These are phyloP conservation scores for Marmota monax DNA, from an alignment of 2,113 vertebrate species.

Conservation along the genomic window DNA sequence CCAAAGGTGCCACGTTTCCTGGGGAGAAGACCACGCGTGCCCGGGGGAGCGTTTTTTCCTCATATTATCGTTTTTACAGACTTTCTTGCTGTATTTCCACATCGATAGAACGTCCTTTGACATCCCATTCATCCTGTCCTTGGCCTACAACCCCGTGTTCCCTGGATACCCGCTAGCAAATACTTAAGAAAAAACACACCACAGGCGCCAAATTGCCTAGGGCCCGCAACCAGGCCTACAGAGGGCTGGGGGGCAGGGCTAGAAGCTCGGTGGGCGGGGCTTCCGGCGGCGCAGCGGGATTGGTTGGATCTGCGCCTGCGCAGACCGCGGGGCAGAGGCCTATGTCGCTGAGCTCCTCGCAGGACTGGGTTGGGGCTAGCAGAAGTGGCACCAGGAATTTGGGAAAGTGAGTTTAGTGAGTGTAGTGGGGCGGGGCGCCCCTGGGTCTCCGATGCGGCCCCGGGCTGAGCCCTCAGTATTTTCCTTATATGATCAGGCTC, in stretches of 20 bases:
- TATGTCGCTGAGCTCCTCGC: accelerated
- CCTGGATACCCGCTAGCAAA: accelerated
- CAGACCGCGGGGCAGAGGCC: accelerated
- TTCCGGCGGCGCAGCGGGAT: neutral
- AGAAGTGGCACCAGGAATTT: accelerated
- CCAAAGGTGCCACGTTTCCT: accelerated
- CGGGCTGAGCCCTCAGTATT: slow-evolving; percentile 71
- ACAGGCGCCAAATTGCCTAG: too few relatives aligned
- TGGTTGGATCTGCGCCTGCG: slow-evolving; percentile 25
- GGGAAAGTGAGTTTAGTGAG: accelerated
- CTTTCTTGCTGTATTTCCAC: neutral
- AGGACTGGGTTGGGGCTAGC: accelerated
- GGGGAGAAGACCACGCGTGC: too few relatives aligned
- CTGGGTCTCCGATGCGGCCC: neutral
- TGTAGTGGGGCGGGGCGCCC: neutral
- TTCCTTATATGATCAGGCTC: slow-evolving; percentile 86
- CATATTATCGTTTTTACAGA: neutral
- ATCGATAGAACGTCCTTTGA: neutral
- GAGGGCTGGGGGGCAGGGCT: accelerated
- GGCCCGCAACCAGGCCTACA: accelerated
- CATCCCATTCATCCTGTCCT: neutral
- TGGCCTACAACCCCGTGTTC: accelerated
- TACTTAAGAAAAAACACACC: too few relatives aligned
- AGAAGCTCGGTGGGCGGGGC: neutral
- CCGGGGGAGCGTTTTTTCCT: accelerated